Evolutionary conservation across 2,888 invertebrate species (phyloP).

Genomic region (Anthoptus insignis): DNA sequence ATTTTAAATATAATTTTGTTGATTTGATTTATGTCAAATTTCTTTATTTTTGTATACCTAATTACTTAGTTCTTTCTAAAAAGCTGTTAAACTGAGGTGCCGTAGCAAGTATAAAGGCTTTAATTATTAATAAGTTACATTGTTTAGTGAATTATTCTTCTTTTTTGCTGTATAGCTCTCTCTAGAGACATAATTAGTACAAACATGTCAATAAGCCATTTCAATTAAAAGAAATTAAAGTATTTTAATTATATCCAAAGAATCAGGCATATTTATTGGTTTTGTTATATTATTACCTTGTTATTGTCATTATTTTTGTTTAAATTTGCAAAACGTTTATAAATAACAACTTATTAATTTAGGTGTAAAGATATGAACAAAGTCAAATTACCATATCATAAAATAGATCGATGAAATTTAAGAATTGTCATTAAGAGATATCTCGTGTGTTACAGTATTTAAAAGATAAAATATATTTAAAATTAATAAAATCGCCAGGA

Average conservation of each 20-base stretch:
- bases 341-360: not conserved
- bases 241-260: not conserved
- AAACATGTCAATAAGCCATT: constrained; percentile 4
- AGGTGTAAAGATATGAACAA: not conserved
- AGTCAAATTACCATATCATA: constrained; percentile 67
- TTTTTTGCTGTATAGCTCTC: not conserved
- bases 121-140: constrained; percentile 43
- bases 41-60: too few relatives aligned
- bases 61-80: not conserved
- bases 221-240: not conserved
- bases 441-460: constrained; percentile 61
- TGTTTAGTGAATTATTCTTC: not conserved
- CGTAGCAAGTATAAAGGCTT: constrained; percentile 40
- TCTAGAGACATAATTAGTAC: constrained; percentile 5
- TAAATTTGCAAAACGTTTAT: not conserved
- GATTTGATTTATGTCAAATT: too few relatives aligned
- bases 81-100: constrained; percentile 10
- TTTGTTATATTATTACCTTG: not conserved
- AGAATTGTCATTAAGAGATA: constrained; percentile 60
- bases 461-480: constrained; percentile 58
- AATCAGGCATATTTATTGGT: not conserved
- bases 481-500: constrained; percentile 70
- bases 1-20: too few relatives aligned
- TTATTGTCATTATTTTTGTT: not conserved
- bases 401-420: constrained; percentile 46